Conservation (phyloP, 2,113 vertebrate genomes). For the Ondatra zibethicus region DNA sequence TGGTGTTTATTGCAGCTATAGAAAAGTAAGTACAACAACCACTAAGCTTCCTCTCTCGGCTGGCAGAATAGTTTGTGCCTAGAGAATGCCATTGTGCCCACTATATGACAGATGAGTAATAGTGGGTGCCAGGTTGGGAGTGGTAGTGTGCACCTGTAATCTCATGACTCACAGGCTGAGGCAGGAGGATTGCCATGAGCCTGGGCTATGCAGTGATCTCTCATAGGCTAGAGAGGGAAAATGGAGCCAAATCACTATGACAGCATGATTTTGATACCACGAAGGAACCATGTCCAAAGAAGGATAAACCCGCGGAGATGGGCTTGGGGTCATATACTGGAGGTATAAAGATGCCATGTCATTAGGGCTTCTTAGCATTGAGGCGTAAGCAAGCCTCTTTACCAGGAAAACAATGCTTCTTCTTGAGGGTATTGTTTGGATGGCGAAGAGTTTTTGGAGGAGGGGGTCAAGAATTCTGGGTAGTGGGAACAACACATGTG, state of each 20-base stretch:
- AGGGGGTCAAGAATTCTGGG: neutral
- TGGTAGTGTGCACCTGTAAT: neutral
- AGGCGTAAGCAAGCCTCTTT: neutral
- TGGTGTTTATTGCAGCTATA: neutral
- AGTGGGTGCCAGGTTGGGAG: neutral
- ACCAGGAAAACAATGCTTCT: neutral
- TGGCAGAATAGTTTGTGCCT: neutral
- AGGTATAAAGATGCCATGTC: neutral
- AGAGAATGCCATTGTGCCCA: neutral
- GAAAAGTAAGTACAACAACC: neutral
- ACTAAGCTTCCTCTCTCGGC: neutral
- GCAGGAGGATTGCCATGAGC: neutral
- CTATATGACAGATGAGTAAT: neutral
- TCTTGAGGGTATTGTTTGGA: neutral
- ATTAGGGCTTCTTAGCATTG: neutral
- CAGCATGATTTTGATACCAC: rapidly evolving
- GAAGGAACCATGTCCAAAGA: neutral
- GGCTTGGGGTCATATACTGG: neutral
- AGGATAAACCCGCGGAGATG: neutral
- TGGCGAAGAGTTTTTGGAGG: neutral
- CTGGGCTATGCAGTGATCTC: neutral
- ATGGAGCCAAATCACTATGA: neutral
- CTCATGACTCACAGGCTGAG: neutral
- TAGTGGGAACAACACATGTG: neutral
- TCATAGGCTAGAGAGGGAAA: neutral